Percentiles rank a stretch among this genome's conserved stretches.
Evolutionary conservation across 2,113 vertebrate species (phyloP).

Genomic region (Amphiprion ocellaris): DNA sequence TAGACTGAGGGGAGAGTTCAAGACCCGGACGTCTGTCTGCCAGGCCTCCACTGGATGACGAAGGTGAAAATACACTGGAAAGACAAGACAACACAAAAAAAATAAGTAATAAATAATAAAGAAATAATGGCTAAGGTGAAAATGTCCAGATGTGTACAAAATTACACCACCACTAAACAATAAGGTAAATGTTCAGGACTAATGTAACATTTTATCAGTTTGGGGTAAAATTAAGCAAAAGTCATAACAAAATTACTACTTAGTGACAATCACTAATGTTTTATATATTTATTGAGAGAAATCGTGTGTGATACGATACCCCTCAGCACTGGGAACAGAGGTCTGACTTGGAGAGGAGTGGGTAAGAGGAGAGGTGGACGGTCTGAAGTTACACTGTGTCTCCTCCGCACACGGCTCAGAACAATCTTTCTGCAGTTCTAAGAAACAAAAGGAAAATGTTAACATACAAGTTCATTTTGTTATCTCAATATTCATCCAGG

Average conservation of each 20-base stretch:
- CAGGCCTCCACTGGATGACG: conserved; percentile 34
- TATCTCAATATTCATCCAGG: background rate
- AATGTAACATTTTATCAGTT: no score
- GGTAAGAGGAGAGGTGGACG: conserved; percentile 92
- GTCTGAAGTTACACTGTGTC: conserved; percentile 89
- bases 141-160: background rate
- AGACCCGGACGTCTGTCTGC: conserved; percentile 65
- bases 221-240: background rate
- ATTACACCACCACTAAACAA: no score
- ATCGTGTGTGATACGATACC: conserved; percentile 63
- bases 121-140: background rate
- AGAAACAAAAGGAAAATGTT: conserved; percentile 8
- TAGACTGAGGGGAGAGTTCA: conserved; percentile 79
- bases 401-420: conserved; percentile 78
- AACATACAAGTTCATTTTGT: background rate
- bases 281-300: background rate
- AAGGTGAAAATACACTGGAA: conserved; percentile 67
- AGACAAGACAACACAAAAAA: conserved; percentile 1
- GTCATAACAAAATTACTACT: background rate
- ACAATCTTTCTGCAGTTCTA: conserved; percentile 57
- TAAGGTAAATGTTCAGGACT: no score
- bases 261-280: background rate
- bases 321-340: conserved; percentile 79
- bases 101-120: background rate
- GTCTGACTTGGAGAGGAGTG: conserved; percentile 96